Evolutionary conservation across 2,113 vertebrate genomes (phyloP), one percentile per base, ranked within the genome.

Genomic region (Pipa parva): DNA sequence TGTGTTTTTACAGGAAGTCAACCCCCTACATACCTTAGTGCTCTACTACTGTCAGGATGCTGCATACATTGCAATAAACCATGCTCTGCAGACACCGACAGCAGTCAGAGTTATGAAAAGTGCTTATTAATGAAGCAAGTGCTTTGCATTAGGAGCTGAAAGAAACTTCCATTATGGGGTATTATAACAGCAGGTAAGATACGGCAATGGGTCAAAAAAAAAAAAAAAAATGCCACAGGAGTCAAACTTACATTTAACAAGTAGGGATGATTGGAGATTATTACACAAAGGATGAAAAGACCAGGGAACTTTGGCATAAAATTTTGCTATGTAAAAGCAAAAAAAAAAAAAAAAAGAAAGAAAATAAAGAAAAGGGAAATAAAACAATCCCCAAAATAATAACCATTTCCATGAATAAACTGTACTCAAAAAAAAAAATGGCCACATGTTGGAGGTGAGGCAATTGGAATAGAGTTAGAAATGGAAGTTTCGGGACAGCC

Each of bases 121-220:
- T 94, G 93, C 92, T 90, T 90, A 87, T 86, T 87, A 90, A 90
- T 82, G 82, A 91, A 91, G 89, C 93, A 97, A 95, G 93, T 95
- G 93, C 92, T 93, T 91, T 90, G 88, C 90, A 93, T 90, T 83
- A 80, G 81, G 58, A 79, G 80, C 77, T 80, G 83, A 89, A 83
- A 85, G 80, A 83, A 80, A 78, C 78, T 82, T 83, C 81, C 81
- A 69, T 75, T 54, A 49, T 36, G 20, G 66, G 18, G 29, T 48
- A 54, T 22, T 52, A 33, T 37, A 42, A 45, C 64, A 46, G 17
- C 9, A 26, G 51, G 56, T 28, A 33, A 33, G 27, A 58, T 0
- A 1, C 42, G 33, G 63, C 31, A 63, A 37, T 63, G 1, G 2
- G 63, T 71, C 29, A 57, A 11, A 57, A 31, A n/a, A n/a, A n/a